A percentile compares a stretch with the other conserved stretches of the same genome.
Conservation (phyloP, 2,113 vertebrate genomes). For the Henicopernis longicauda region DNA sequence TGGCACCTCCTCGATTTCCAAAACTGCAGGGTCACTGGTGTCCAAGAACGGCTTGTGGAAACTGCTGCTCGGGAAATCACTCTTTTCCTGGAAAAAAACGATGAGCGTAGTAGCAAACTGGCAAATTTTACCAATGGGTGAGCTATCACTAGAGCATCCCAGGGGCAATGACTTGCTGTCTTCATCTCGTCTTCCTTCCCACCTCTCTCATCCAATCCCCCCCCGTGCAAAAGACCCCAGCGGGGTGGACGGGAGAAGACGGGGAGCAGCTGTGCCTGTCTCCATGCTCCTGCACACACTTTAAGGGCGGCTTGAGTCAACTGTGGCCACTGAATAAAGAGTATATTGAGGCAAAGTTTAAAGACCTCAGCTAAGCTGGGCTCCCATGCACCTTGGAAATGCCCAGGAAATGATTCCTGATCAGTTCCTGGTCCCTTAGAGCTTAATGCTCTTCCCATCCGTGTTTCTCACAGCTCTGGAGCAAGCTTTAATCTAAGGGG, state of each 20-base stretch:
- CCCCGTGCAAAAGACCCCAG: neutral
- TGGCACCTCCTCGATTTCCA: slow-evolving; percentile 58
- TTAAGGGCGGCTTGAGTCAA: neutral
- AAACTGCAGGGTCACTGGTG: slow-evolving; percentile 35
- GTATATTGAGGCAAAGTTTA: neutral
- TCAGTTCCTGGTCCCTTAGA: neutral
- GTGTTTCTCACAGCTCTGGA: neutral
- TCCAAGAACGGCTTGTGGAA: neutral
- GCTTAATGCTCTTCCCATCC: neutral
- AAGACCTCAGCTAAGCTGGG: neutral
- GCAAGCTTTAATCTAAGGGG: neutral
- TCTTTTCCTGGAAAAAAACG: slow-evolving; percentile 37
- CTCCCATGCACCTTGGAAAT: neutral
- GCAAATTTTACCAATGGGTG: fast-evolving
- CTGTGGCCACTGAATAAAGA: neutral
- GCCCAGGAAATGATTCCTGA: neutral
- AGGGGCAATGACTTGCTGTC: neutral
- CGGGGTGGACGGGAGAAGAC: neutral
- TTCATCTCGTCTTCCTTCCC: neutral
- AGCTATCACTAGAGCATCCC: neutral
- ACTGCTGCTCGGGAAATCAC: neutral
- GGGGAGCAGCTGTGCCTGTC: neutral
- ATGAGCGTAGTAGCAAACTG: neutral
- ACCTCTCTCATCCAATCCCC: neutral
- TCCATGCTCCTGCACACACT: fast-evolving